These are phyloP conservation scores for Pluvianellus socialis DNA, from an alignment of 2,113 vertebrate species.

Conservation along the genomic window DNA sequence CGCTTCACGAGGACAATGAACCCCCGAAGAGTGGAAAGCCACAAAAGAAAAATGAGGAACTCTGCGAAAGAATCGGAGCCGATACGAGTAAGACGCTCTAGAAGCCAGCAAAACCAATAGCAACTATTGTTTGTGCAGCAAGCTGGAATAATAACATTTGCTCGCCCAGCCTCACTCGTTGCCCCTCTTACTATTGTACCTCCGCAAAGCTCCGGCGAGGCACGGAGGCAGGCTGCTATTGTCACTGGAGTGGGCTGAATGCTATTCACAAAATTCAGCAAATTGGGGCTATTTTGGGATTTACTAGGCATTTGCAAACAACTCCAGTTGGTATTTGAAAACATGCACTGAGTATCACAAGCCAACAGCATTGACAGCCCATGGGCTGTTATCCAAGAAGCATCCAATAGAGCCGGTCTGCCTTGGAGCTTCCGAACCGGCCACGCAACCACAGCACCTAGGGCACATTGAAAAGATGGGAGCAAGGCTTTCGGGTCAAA, in stretches of 20 bases:
- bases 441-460: rapidly evolving
- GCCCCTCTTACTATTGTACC: slow-evolving; percentile 44
- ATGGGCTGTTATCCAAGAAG: neutral
- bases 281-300: slow-evolving; percentile 69
- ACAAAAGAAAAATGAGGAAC: neutral
- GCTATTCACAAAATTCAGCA: slow-evolving; percentile 58
- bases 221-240: slow-evolving; percentile 49
- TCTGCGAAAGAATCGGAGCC: neutral
- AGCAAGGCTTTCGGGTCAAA: neutral
- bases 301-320: slow-evolving; percentile 70
- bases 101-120: slow-evolving; percentile 58
- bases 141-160: slow-evolving; percentile 68
- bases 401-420: neutral
- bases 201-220: neutral
- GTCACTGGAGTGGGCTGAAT: slow-evolving; percentile 51
- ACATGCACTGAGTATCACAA: slow-evolving; percentile 25
- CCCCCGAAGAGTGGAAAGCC: neutral
- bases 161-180: slow-evolving; percentile 22
- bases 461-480: neutral
- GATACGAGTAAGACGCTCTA: slow-evolving; percentile 13
- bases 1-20: neutral
- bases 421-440: neutral
- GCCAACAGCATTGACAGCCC: slow-evolving; percentile 31
- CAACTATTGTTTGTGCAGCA: slow-evolving; percentile 62
- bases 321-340: slow-evolving; percentile 67